phyloP scores from a whole-genome alignment of 2,113 vertebrate genomes.

The Xyliphius kryptos region DNA sequence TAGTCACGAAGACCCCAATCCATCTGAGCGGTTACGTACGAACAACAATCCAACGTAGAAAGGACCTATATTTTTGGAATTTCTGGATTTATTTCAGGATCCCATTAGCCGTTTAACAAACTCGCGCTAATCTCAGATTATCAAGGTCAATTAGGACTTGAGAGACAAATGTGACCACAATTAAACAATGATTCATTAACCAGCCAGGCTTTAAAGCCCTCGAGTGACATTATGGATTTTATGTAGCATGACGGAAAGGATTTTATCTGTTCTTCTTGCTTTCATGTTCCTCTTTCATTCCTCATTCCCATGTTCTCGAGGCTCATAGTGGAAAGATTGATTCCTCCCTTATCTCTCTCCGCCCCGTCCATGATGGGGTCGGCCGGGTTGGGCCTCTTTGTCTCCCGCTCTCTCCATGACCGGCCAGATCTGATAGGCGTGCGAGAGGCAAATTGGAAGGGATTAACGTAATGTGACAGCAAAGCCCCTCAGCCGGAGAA shows the following conservation, averaged over 20 bases:
- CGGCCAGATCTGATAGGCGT: conserved; percentile 54
- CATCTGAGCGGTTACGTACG: too few species aligned
- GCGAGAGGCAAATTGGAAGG: conserved; percentile 50
- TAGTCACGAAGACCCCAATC: too few species aligned
- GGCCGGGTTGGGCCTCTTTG: conserved; percentile 42
- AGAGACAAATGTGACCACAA: too few species aligned
- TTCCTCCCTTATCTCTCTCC: conserved; percentile 55
- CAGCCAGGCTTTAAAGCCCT: background rate
- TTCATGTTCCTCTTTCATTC: conserved; percentile 4
- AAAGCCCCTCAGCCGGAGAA: conserved; percentile 53
- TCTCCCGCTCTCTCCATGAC: conserved; percentile 42
- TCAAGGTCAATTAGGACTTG: too few species aligned
- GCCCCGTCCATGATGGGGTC: conserved; percentile 45
- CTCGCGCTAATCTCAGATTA: too few species aligned
- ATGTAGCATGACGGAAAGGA: background rate
- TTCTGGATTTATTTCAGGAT: too few species aligned
- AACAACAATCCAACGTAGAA: too few species aligned
- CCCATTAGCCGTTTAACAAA: too few species aligned
- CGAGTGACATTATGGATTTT: background rate
- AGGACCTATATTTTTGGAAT: too few species aligned
- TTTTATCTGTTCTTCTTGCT: background rate
- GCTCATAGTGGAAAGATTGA: conserved; percentile 50
- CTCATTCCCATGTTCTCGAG: conserved; percentile 34
- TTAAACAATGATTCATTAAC: too few species aligned
- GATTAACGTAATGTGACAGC: conserved; percentile 66